A percentile compares a stretch with the other conserved stretches of the same genome.
These are phyloP conservation scores for Oxystoma pomonae DNA, from an alignment of 2,888 invertebrate genomes.

Conservation along the genomic window DNA sequence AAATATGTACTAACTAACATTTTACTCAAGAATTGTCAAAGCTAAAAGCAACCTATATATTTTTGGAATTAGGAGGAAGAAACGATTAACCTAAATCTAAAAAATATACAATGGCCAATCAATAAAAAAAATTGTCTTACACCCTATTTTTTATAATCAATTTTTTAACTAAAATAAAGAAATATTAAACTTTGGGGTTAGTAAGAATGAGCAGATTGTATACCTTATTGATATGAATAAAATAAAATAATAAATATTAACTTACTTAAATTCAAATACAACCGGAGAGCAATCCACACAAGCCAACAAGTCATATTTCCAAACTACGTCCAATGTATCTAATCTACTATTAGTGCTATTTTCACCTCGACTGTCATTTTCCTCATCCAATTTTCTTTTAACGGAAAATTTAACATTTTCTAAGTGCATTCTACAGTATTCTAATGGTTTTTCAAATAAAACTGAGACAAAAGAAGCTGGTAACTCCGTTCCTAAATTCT, in stretches of 20 bases:
- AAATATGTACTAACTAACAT: no score
- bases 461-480: conserved; percentile 52
- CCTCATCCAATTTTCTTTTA: background rate
- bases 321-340: conserved; percentile 29
- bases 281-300: conserved; percentile 80
- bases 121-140: no score
- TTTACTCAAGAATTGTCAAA: no score
- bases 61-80: no score
- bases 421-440: conserved; percentile 29
- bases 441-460: conserved; percentile 51
- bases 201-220: no score
- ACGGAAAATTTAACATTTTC: background rate
- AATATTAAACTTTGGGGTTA: no score
- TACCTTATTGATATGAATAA: background rate
- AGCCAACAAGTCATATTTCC: conserved; percentile 65
- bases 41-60: no score
- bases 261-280: conserved; percentile 50
- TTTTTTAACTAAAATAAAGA: no score
- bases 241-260: background rate
- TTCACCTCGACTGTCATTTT: background rate
- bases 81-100: no score
- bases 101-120: no score
- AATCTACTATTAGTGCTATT: background rate
- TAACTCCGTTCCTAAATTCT: conserved; percentile 45
- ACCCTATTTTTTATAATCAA: no score